Percentiles rank a stretch among this genome's conserved stretches.
Evolutionary conservation across 2,797 vertebrate species (phyloP).

Genomic region (Sternarchorhynchus goeldii): DNA sequence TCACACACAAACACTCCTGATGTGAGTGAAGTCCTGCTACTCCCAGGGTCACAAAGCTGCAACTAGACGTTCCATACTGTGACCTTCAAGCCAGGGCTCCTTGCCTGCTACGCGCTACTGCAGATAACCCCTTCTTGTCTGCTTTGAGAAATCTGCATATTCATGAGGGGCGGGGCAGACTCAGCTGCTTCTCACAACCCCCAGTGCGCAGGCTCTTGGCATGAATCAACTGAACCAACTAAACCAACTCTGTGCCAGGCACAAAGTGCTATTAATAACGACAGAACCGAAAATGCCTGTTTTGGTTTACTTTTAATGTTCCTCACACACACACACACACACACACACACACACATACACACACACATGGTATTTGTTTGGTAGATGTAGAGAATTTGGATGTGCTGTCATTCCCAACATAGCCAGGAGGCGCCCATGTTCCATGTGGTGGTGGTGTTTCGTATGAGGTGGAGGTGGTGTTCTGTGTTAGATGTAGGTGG

Average conservation of each 20-base stretch:
- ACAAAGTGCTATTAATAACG: neutral
- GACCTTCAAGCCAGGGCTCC: constrained; percentile 70
- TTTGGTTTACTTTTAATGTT: too few relatives aligned
- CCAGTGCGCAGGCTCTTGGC: constrained; percentile 15
- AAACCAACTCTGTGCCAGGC: neutral
- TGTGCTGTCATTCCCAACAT: too few relatives aligned
- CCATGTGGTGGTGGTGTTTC: constrained; percentile 16
- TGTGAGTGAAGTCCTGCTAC: constrained; percentile 62
- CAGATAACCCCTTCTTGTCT: constrained; percentile 58
- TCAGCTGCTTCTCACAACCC: constrained; percentile 34
- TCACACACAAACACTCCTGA: constrained; percentile 49
- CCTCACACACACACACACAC: neutral
- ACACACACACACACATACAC: constrained; percentile 11
- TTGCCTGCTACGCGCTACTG: constrained; percentile 64
- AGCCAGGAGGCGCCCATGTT: constrained; percentile 19
- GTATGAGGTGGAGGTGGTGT: too few relatives aligned
- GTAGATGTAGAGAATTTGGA: neutral
- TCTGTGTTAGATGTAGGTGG: too few relatives aligned
- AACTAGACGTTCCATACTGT: constrained; percentile 42
- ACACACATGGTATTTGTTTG: constrained; percentile 1
- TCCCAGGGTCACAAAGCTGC: constrained; percentile 61
- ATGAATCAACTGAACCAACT: too few relatives aligned
- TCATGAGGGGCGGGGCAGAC: constrained; percentile 42
- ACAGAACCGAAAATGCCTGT: too few relatives aligned
- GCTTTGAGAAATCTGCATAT: constrained; percentile 63